Evolutionary conservation across 2,113 vertebrate species (phyloP).

Genomic region (Pteruthius melanotis): DNA sequence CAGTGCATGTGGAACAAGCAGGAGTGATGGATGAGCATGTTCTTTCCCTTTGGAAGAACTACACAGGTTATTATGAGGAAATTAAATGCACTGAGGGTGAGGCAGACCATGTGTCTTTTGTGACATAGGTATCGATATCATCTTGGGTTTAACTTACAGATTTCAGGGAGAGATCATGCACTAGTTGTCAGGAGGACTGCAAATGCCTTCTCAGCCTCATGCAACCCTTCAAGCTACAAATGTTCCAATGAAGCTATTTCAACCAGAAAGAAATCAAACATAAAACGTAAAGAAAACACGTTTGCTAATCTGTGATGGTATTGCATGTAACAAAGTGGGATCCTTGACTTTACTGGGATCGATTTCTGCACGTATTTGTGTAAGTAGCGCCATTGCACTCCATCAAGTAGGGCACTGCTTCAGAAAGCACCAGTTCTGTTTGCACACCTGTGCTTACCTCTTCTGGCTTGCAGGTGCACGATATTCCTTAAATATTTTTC

Average conservation of each 20-base stretch:
- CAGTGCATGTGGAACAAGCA: rapidly evolving
- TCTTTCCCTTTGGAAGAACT: not conserved
- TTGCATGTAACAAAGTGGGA: not conserved
- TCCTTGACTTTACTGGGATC: not conserved
- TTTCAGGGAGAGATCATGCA: not conserved
- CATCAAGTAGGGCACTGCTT: not conserved
- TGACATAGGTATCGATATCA: not conserved
- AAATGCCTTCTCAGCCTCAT: constrained; percentile 27
- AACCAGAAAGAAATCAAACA: not conserved
- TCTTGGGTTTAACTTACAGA: not conserved
- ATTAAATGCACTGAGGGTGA: not conserved
- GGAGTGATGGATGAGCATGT: not conserved
- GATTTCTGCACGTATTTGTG: not conserved
- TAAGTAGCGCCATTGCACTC: not conserved
- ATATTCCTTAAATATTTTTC: not conserved
- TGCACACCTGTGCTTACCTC: not conserved
- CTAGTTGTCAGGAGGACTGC: not conserved
- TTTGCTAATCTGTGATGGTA: not conserved
- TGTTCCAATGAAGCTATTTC: constrained; percentile 9
- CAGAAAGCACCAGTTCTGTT: not conserved
- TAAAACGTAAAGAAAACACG: rapidly evolving
- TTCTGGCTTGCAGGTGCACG: not conserved
- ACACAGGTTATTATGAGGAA: not conserved
- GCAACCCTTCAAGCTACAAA: not conserved
- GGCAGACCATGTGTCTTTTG: not conserved